phyloP scores from a whole-genome alignment of 2,113 vertebrate genomes.

The Mesembrinibis cayennensis region DNA sequence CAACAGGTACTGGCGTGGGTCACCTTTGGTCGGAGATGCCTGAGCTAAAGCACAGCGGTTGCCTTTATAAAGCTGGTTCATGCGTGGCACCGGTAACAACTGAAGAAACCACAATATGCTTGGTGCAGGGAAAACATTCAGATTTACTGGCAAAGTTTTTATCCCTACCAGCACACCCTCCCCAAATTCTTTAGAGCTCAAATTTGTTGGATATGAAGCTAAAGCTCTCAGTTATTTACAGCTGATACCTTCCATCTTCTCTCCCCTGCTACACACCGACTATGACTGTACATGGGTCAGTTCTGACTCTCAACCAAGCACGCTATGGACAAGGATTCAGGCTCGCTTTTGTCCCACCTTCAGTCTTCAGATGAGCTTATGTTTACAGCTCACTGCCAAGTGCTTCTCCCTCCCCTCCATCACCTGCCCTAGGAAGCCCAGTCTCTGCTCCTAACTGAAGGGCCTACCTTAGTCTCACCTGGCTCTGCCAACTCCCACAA shows the following conservation, averaged over 20 bases:
- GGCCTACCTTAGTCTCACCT: not conserved
- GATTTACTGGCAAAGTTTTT: not conserved
- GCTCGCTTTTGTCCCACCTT: not conserved
- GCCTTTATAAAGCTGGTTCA: not conserved
- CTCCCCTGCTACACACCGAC: not conserved
- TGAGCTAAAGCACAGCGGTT: rapidly evolving
- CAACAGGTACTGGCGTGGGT: not conserved
- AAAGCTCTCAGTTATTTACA: not conserved
- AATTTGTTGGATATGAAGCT: not conserved
- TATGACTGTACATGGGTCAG: not conserved
- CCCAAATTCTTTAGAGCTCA: not conserved
- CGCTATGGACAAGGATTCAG: not conserved
- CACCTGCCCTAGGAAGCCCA: not conserved
- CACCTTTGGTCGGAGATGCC: not conserved
- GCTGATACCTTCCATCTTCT: not conserved
- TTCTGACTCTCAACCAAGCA: not conserved
- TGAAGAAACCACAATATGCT: not conserved
- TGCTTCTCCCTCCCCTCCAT: not conserved
- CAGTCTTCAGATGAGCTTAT: not conserved
- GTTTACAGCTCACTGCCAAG: not conserved
- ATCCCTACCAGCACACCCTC: not conserved
- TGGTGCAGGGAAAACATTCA: not conserved
- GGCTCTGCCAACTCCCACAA: not conserved
- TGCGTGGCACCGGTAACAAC: rapidly evolving
- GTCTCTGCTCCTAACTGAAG: rapidly evolving